Base-by-base conservation (phyloP, 1,140 invertebrate genomes). In the Melitaea cinxia region DNA sequence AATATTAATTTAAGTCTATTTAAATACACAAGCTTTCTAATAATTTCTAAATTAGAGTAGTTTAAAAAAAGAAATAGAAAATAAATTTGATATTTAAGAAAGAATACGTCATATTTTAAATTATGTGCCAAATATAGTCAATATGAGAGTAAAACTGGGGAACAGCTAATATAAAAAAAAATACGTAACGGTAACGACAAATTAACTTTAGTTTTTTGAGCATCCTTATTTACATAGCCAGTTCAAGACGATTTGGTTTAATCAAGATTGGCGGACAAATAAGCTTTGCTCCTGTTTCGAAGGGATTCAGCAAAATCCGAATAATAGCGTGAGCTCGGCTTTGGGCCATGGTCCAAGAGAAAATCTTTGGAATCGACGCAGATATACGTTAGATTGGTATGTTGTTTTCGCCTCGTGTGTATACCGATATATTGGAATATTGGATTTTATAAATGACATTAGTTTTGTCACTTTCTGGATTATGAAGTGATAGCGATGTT, bases 251-350 rank as follows among this genome's bases (percentile, higher is more conserved):
- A 61, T 68, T 49, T 39, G 24, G 53, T 54, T 62, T 63, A 63
- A 63, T 68, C 54, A 56, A 68, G 65, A 58, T 68, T 68, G 59
- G 54, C 42, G 49, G 59, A 63, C 65, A 63, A 63, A 68, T 63
- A 68, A 63, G 54, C 59, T 45, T 45, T 47, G 47, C 37, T 47
- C 26, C 49, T 63, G 52, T 62, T 68, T 59, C 26, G 47, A 24
- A 28, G 26, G 60, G 54, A 52, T 68, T 57, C 42, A 21, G 42
- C 23, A 45, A 67, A 55, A 67, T 67, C 58, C 52, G 42, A 57
- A 67, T 62, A 63, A 62, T 56, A 63, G 45, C 60, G 28, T 53
- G 45, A 62, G 60, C 53, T 54, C 30, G 47, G 59, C 47, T 53
- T 63, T 63, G 35, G 35, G 42, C 37, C 53, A 26, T 45, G 33